Evolutionary conservation across 1,140 invertebrate species (phyloP).

Genomic region (Philotrypesis tridentata): DNA sequence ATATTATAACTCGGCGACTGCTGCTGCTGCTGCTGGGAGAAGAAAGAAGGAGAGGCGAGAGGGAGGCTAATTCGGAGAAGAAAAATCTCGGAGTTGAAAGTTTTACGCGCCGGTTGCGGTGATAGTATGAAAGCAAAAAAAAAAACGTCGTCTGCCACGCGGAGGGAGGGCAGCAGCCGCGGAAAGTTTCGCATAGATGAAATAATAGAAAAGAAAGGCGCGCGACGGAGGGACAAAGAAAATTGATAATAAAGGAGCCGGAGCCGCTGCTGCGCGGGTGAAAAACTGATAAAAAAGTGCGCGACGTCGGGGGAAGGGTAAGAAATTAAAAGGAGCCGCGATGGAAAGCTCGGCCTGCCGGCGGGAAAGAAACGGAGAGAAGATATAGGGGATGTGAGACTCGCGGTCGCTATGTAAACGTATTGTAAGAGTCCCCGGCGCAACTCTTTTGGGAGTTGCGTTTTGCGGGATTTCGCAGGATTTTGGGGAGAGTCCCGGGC

Average conservation of each 20-base stretch:
- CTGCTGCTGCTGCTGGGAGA: too few relatives aligned
- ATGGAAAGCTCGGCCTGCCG: not conserved
- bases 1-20: too few relatives aligned
- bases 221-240: not conserved
- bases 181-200: constrained; percentile 10
- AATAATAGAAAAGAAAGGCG: not conserved
- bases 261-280: not conserved
- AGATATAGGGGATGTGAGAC: not conserved
- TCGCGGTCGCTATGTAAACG: too few relatives aligned
- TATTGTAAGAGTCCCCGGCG: too few relatives aligned
- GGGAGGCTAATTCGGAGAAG: not conserved
- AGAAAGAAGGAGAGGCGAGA: too few relatives aligned
- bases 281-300: not conserved
- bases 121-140: not conserved
- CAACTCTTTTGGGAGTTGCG: too few relatives aligned
- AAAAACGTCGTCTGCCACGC: too few relatives aligned
- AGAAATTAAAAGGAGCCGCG: not conserved
- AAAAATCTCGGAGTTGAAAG: not conserved
- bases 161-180: not conserved
- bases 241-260: not conserved
- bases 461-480: too few relatives aligned
- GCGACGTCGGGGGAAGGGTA: not conserved
- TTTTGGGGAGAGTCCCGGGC: too few relatives aligned
- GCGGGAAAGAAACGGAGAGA: not conserved
- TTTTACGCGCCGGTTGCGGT: not conserved